These are phyloP conservation scores for Pseudanteris insignis DNA, from an alignment of 2,888 invertebrate genomes.

Conservation along the genomic window DNA sequence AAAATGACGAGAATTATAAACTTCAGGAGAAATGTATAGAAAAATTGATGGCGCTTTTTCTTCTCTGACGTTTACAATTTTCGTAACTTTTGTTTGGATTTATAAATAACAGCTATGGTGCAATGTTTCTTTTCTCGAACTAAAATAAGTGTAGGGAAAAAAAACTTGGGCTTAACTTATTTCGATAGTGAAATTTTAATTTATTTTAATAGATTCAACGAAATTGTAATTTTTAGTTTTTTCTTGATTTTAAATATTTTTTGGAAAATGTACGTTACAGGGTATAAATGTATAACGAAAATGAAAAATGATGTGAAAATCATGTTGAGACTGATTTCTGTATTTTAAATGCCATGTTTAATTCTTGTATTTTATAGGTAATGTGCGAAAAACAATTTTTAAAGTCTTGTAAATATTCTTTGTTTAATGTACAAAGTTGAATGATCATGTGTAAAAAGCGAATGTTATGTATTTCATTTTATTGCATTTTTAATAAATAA, in stretches of 20 bases:
- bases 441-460: too few relatives aligned
- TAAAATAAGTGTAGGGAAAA: conserved; percentile 8
- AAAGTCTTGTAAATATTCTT: too few relatives aligned
- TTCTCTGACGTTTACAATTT: conserved; percentile 3
- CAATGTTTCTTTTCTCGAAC: conserved; percentile 45
- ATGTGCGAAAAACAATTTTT: conserved; percentile 48
- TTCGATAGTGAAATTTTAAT: conserved; percentile 16
- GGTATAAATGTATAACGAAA: conserved; percentile 38
- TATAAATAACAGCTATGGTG: conserved; percentile 47
- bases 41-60: neutral
- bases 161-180: conserved; percentile 16
- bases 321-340: conserved; percentile 49
- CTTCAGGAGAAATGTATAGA: too few relatives aligned
- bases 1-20: too few relatives aligned
- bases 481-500: too few relatives aligned
- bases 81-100: conserved; percentile 8
- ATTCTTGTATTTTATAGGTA: conserved; percentile 27
- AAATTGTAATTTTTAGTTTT: conserved; percentile 13
- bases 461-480: too few relatives aligned
- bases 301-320: conserved; percentile 11
- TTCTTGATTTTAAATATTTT: conserved; percentile 1
- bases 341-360: conserved; percentile 53
- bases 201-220: conserved; percentile 15
- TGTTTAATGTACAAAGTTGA: conserved; percentile 65
- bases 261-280: conserved; percentile 24